These are phyloP conservation scores for Salvelinus sp. DNA, from an alignment of 2,113 vertebrate genomes.

Conservation along the genomic window DNA sequence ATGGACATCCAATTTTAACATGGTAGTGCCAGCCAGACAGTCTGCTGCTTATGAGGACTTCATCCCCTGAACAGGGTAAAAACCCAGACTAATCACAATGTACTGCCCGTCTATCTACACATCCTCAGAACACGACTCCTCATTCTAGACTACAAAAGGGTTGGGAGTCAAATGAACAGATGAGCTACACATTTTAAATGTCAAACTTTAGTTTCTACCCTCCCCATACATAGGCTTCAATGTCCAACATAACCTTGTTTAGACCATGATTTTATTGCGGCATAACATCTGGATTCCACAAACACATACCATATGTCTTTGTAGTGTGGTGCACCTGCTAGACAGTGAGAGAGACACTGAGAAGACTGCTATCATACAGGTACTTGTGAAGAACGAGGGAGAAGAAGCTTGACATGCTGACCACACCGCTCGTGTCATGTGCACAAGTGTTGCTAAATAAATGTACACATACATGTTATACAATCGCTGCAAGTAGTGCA, in stretches of 20 bases:
- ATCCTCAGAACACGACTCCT: constrained; percentile 3
- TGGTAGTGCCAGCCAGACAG: neutral
- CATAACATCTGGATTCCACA: neutral
- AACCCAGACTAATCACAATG: constrained; percentile 23
- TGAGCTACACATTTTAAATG: constrained; percentile 19
- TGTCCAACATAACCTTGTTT: neutral
- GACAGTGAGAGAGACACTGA: too few relatives aligned
- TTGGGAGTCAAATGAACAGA: constrained; percentile 9
- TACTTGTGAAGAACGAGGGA: too few relatives aligned
- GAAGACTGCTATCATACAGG: too few relatives aligned
- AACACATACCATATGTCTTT: neutral
- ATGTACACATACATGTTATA: too few relatives aligned
- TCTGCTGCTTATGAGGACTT: neutral
- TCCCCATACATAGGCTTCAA: neutral
- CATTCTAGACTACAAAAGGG: neutral
- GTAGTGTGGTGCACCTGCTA: neutral
- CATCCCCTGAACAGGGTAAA: constrained; percentile 1
- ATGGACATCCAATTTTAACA: neutral
- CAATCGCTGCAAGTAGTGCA: too few relatives aligned
- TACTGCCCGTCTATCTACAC: constrained; percentile 16
- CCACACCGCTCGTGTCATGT: too few relatives aligned
- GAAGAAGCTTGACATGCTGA: too few relatives aligned
- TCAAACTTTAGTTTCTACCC: neutral
- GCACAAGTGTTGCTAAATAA: too few relatives aligned
- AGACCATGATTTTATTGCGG: neutral